phyloP scores from a whole-genome alignment of 1,140 invertebrate genomes.

The Sitodiplosis mosellana region DNA sequence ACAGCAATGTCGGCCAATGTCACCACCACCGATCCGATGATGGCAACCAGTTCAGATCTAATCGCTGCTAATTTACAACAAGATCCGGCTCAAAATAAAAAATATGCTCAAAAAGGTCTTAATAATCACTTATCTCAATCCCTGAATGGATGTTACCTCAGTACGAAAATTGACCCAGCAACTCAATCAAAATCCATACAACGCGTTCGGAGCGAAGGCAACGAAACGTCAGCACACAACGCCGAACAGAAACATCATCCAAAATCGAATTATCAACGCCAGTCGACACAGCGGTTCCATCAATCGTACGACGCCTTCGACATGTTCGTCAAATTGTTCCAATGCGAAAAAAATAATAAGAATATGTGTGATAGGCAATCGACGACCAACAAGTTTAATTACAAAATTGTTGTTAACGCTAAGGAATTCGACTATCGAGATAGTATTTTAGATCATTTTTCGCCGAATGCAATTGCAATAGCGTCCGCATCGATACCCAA shows the following conservation, averaged over 20 bases:
- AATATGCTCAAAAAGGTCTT: not conserved
- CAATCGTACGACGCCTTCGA: not conserved
- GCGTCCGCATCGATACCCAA: not conserved
- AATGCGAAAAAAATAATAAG: not conserved
- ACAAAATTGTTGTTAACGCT: not conserved
- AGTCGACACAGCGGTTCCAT: too few species aligned
- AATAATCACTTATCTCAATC: not conserved
- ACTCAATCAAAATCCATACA: not conserved
- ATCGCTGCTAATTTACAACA: not conserved
- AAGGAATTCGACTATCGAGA: not conserved
- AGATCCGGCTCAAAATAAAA: not conserved
- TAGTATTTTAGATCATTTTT: not conserved
- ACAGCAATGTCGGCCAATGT: not conserved
- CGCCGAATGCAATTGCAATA: not conserved
- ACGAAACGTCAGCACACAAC: not conserved
- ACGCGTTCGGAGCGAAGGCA: constrained; percentile 5
- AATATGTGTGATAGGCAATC: not conserved
- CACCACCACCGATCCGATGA: too few species aligned
- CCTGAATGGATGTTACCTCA: not conserved
- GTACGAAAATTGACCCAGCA: not conserved
- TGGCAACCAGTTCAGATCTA: not conserved
- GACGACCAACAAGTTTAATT: not conserved
- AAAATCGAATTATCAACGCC: not conserved
- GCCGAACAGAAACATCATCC: not conserved
- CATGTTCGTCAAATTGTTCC: not conserved